These are phyloP conservation scores for Neotragus moschatus DNA, from an alignment of 2,113 vertebrate species.

Conservation along the genomic window DNA sequence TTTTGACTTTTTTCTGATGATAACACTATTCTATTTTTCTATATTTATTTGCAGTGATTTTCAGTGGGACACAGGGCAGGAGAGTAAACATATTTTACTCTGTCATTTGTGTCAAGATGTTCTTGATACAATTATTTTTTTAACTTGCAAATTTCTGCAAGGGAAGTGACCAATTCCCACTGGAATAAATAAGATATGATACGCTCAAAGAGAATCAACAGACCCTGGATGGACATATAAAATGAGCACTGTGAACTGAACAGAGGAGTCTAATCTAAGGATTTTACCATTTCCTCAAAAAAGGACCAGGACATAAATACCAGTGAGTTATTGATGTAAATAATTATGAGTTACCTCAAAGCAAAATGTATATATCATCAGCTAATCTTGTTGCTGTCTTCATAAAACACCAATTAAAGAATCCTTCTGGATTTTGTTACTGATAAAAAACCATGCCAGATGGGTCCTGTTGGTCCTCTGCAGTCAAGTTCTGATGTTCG, in stretches of 20 bases:
- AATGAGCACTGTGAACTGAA: background rate
- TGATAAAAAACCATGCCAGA: background rate
- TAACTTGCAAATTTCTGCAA: background rate
- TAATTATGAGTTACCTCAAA: background rate
- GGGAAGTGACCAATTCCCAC: background rate
- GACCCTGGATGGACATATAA: background rate
- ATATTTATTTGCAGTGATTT: background rate
- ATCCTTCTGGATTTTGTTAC: background rate
- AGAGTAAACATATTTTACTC: background rate
- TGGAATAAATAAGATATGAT: background rate
- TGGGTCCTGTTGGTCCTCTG: background rate
- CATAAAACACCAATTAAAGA: background rate
- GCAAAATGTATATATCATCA: background rate
- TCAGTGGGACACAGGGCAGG: background rate
- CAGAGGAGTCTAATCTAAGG: background rate
- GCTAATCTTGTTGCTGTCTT: background rate
- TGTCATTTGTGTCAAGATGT: background rate
- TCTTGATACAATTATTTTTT: background rate
- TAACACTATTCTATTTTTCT: background rate
- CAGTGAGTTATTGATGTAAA: background rate
- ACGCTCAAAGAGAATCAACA: background rate
- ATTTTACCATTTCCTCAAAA: background rate
- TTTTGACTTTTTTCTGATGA: background rate
- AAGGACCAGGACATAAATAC: background rate
- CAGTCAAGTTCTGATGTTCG: background rate